Percentiles rank a stretch among this genome's conserved stretches.
Conservation (phyloP, 2,113 vertebrate species). For the Capreolus pygargus region DNA sequence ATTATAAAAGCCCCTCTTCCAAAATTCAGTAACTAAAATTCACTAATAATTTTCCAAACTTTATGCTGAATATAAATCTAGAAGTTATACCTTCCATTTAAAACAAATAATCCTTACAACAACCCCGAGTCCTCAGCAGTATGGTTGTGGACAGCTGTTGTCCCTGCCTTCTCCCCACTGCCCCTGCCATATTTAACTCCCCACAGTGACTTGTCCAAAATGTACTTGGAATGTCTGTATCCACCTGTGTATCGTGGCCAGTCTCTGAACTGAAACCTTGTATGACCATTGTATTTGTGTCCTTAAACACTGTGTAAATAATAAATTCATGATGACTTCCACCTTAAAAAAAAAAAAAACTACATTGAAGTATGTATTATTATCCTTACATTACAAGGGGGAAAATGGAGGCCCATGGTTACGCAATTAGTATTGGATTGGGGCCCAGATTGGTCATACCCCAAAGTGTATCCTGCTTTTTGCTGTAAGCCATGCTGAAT, state of each 20-base stretch:
- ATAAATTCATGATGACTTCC: slow-evolving; percentile 93
- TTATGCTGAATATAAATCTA: not conserved
- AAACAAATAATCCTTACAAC: not conserved
- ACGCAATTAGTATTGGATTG: not conserved
- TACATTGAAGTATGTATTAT: not conserved
- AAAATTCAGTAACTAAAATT: not conserved
- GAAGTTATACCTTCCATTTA: not conserved
- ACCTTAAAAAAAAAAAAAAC: slow-evolving; percentile 16
- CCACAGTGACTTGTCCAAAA: not conserved
- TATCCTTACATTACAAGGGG: not conserved
- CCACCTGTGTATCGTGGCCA: not conserved
- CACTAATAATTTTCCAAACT: not conserved
- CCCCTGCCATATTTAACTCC: not conserved
- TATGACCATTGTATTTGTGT: slow-evolving; percentile 61
- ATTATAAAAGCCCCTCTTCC: not conserved
- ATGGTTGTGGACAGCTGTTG: not conserved
- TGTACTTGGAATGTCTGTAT: not conserved
- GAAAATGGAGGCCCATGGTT: not conserved
- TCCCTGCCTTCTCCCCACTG: not conserved
- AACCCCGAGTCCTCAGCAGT: slow-evolving; percentile 47
- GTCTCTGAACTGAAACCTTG: slow-evolving; percentile 26
- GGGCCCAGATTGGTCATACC: not conserved
- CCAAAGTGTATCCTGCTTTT: not conserved
- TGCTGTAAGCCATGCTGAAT: not conserved
- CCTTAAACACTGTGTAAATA: slow-evolving; percentile 95